A percentile compares a stretch with the other conserved stretches of the same genome.
These are phyloP conservation scores for Rhabdomys dilectus DNA, from an alignment of 2,113 vertebrate genomes.

Conservation along the genomic window DNA sequence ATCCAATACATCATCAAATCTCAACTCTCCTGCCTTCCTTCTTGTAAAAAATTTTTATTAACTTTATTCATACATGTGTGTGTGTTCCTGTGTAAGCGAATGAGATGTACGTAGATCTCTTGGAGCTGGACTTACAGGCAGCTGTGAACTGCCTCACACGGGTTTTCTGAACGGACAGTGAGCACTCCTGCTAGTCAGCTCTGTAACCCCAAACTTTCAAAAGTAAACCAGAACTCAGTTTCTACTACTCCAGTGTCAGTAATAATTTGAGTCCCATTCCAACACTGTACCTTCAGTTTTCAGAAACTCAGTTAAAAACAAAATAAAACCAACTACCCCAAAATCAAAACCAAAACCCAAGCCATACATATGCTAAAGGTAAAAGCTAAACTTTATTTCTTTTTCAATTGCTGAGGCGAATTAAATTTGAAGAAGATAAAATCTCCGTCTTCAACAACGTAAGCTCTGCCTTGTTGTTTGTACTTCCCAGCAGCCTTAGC, in stretches of 20 bases:
- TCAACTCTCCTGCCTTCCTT: not conserved
- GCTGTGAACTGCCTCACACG: not conserved
- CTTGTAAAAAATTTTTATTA: not conserved
- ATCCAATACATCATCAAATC: not conserved
- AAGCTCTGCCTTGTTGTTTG: constrained; percentile 98
- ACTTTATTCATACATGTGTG: not conserved
- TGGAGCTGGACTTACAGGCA: not conserved
- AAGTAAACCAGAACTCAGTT: not conserved
- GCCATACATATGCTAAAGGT: constrained; percentile 81
- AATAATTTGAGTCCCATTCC: constrained; percentile 83
- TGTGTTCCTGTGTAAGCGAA: too few species aligned
- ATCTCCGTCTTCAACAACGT: constrained; percentile 97
- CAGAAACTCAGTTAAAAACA: constrained; percentile 85
- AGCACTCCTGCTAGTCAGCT: not conserved
- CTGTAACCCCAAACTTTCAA: not conserved
- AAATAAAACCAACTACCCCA: not conserved
- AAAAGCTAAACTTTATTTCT: constrained; percentile 92
- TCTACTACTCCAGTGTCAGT: constrained; percentile 85
- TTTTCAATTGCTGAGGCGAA: constrained; percentile 97
- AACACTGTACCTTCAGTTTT: constrained; percentile 84
- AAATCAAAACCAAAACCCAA: not conserved
- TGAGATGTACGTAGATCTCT: not conserved
- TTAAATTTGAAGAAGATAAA: constrained; percentile 98
- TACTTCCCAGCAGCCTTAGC: constrained; percentile 98
- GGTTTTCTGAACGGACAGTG: too few species aligned